Base-by-base conservation (phyloP, 2,888 invertebrate genomes). In the Phaonia tiefii region DNA sequence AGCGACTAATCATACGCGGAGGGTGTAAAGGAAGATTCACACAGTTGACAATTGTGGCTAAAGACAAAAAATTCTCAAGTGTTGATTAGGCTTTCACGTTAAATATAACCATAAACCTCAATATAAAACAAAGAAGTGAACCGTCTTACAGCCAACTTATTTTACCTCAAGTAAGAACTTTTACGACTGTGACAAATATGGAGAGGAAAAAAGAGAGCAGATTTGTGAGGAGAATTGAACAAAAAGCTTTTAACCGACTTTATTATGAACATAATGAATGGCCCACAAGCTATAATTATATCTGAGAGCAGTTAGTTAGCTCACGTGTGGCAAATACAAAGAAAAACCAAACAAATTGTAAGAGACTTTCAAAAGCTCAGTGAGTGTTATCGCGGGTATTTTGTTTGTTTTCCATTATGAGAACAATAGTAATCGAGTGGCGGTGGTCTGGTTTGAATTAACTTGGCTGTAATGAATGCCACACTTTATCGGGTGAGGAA, bases 171-270 rank as follows among this genome's bases (percentile, higher is more conserved):
- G 4, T 54, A 54, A 54, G 54, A 54, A 54, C 25, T 54, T 54
- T 54, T 11, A 25, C 11, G 25, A 17, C 1, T 39, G 15, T 31
- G 31, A 60, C 60, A 39, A 60, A 31, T 2, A 58, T 15, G 15
- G 58, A 31, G 11, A 20, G 13, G 25, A 25, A 54, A 8, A 20
- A 10, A 10, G 25, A 54, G 54, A 54, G 25, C n/a, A n/a, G n/a
- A n/a, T n/a, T n/a, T n/a, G n/a, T n/a, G n/a, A n/a, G n/a, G n/a
- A n/a, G n/a, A n/a, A n/a, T n/a, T n/a, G 11, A 39, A 20, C 8
- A 3, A 22, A 63, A 63, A 63, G 63, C 63, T 63, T 63, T 63
- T 60, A 3, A 11, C 17, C 37, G 20, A 7, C 7, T 11, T 54
- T 25, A 7, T 25, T 2, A 13, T 54, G 25, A 54, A 22, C 25